Evolutionary conservation across 2,113 vertebrate genomes (phyloP).

Genomic region (Lagopus leucura): DNA sequence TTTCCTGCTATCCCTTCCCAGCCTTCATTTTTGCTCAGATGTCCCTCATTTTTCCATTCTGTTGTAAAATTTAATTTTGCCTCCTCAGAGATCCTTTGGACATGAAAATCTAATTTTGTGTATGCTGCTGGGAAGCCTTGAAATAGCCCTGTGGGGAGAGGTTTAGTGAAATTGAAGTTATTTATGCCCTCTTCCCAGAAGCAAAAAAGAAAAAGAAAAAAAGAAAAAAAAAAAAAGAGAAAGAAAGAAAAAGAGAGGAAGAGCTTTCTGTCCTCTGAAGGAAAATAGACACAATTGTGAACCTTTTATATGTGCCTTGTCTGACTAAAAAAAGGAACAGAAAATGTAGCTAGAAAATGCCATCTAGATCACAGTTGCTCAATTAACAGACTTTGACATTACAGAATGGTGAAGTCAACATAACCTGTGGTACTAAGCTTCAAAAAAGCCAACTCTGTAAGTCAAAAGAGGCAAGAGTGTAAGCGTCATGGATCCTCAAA

Average conservation of each 20-base stretch:
- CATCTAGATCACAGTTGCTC: not conserved
- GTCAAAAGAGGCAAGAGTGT: not conserved
- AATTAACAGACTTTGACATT: slow-evolving; percentile 15
- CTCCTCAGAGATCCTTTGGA: slow-evolving; percentile 27
- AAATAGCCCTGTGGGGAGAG: slow-evolving; percentile 33
- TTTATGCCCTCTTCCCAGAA: slow-evolving; percentile 7
- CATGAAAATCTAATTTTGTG: slow-evolving; percentile 57
- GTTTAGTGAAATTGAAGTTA: slow-evolving; percentile 30
- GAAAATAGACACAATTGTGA: not conserved
- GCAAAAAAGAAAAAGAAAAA: not conserved
- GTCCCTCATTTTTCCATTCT: slow-evolving; percentile 14
- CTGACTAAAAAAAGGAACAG: not conserved
- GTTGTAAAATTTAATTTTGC: slow-evolving; percentile 52
- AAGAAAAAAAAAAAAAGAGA: not conserved
- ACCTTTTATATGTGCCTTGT: not conserved
- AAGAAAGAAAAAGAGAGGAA: not conserved
- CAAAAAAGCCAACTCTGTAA: not conserved
- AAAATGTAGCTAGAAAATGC: not conserved
- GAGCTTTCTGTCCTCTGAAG: not conserved
- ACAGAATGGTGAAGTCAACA: not conserved
- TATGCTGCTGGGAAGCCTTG: slow-evolving; percentile 38
- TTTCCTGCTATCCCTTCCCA: not conserved
- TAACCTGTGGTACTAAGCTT: not conserved
- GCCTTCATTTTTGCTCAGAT: slow-evolving; percentile 11
- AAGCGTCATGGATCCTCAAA: not conserved